phyloP scores from a whole-genome alignment of 1,140 invertebrate genomes.

The Heliconius eleuchia region DNA sequence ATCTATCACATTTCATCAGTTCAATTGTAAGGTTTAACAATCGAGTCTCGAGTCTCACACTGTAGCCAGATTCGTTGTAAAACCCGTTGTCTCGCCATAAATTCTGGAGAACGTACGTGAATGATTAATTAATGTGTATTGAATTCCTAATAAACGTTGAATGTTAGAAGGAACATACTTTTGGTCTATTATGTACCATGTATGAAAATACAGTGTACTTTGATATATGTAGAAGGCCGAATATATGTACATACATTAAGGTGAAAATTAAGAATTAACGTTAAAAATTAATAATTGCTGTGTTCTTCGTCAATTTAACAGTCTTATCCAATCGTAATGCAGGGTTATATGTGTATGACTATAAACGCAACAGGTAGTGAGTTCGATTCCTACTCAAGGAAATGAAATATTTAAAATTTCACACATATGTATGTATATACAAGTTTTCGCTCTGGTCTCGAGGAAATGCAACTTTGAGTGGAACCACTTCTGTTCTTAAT shows the following conservation, averaged over 20 bases:
- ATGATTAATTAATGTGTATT: slow-evolving; percentile 16
- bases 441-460: too few relatives aligned
- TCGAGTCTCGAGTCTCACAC: background rate
- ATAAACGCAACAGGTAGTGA: too few relatives aligned
- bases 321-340: too few relatives aligned
- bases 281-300: too few relatives aligned
- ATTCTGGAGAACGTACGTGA: background rate
- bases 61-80: background rate
- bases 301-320: too few relatives aligned
- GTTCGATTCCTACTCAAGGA: too few relatives aligned
- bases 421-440: too few relatives aligned
- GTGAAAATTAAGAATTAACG: too few relatives aligned
- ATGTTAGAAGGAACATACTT: background rate
- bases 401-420: too few relatives aligned
- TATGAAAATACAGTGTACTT: background rate
- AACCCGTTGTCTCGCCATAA: slow-evolving; percentile 4
- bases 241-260: background rate
- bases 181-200: background rate
- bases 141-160: slow-evolving; percentile 20
- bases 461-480: too few relatives aligned
- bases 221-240: background rate
- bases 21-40: slow-evolving; percentile 13
- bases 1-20: background rate
- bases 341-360: too few relatives aligned
- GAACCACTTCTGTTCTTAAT: too few relatives aligned